Conservation (phyloP, 2,113 vertebrate species). For the Nesoenas mayeri region DNA sequence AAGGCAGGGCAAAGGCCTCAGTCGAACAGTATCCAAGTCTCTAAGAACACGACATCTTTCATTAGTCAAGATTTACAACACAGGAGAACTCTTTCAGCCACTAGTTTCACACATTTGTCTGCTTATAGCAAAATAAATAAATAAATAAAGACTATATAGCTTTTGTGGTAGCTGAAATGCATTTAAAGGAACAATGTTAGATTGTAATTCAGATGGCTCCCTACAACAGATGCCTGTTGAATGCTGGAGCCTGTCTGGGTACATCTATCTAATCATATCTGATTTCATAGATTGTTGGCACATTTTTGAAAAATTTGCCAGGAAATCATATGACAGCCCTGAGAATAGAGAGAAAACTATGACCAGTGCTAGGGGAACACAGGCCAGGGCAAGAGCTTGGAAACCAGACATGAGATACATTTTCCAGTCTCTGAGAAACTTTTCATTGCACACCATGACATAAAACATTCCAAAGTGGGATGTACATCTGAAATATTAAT, state of each 20-base stretch:
- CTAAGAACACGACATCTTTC: background rate
- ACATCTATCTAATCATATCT: background rate
- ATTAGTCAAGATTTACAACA: background rate
- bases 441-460: background rate
- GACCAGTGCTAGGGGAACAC: background rate
- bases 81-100: background rate
- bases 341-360: background rate
- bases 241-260: background rate
- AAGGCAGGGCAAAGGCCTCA: background rate
- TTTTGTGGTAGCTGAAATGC: background rate
- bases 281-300: background rate
- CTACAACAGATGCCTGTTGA: constrained; percentile 2
- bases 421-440: constrained; percentile 41
- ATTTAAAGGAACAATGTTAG: background rate
- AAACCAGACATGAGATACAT: background rate
- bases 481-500: constrained; percentile 37
- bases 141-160: background rate
- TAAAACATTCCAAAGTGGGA: background rate
- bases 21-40: background rate
- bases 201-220: background rate
- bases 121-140: background rate
- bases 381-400: background rate
- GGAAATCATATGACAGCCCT: background rate
- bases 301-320: background rate
- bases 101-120: background rate